A percentile compares a stretch with the other conserved stretches of the same genome.
Conservation (phyloP, 2,797 vertebrate species). For the Carapus acus region DNA sequence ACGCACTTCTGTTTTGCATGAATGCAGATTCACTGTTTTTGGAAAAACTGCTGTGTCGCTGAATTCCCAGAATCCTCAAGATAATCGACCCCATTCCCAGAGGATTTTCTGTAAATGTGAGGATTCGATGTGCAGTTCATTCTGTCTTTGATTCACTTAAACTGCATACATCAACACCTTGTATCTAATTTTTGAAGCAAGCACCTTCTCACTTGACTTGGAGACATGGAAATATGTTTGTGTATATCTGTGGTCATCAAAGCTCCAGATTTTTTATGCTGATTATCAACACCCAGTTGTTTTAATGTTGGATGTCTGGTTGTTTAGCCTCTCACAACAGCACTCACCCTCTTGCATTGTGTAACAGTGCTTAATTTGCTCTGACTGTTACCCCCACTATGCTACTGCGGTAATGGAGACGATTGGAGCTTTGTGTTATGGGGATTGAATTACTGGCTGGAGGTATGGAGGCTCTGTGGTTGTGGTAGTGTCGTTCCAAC, state of each 20-base stretch:
- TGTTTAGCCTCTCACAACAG: conserved; percentile 17
- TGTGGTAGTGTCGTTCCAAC: conserved; percentile 10
- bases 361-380: conserved; percentile 14
- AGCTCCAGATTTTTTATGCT: conserved; percentile 13
- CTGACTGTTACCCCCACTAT: conserved; percentile 16
- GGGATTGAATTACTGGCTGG: conserved; percentile 42
- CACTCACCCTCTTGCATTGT: conserved; percentile 24
- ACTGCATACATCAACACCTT: background rate
- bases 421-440: conserved; percentile 43
- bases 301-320: conserved; percentile 10
- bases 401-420: conserved; percentile 42
- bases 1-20: too few relatives aligned
- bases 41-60: too few relatives aligned
- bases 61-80: too few relatives aligned
- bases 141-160: too few relatives aligned
- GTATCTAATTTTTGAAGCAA: background rate
- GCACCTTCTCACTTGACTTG: background rate
- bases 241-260: conserved; percentile 16
- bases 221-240: conserved; percentile 15
- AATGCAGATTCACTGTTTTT: too few relatives aligned
- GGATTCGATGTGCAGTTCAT: too few relatives aligned
- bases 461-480: conserved; percentile 32
- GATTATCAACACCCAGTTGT: conserved; percentile 31
- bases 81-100: too few relatives aligned
- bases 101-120: too few relatives aligned